These are phyloP conservation scores for Oreonectes daqikongensis DNA, from an alignment of 2,797 vertebrate species.

Conservation along the genomic window DNA sequence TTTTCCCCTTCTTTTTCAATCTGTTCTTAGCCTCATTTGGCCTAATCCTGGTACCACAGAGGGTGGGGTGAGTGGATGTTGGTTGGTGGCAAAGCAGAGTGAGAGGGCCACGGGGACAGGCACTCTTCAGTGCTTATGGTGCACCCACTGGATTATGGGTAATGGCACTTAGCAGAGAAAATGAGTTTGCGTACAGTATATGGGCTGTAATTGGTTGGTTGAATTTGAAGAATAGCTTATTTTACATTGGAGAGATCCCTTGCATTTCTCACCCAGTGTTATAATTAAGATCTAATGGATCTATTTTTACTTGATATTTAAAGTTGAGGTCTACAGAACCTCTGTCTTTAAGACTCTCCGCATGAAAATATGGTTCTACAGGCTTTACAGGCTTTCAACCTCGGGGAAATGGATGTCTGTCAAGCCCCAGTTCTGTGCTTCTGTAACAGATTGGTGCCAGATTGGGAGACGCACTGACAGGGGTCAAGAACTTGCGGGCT, in stretches of 20 bases:
- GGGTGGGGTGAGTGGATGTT: slow-evolving; percentile 38
- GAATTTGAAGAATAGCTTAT: no score
- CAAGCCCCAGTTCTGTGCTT: slow-evolving; percentile 50
- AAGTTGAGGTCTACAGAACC: not conserved
- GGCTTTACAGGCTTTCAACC: slow-evolving; percentile 1
- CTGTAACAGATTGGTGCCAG: slow-evolving; percentile 78
- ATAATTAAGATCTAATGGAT: no score
- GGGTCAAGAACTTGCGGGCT: slow-evolving; percentile 40
- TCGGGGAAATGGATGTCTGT: slow-evolving; percentile 27
- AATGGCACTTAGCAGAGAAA: slow-evolving; percentile 40
- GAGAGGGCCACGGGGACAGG: slow-evolving; percentile 5
- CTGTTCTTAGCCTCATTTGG: slow-evolving; percentile 73
- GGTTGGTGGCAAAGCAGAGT: slow-evolving; percentile 31
- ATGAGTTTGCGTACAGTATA: slow-evolving; percentile 15
- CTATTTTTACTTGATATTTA: no score
- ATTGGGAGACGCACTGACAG: slow-evolving; percentile 64
- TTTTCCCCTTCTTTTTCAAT: slow-evolving; percentile 64
- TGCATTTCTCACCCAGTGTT: no score
- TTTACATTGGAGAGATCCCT: no score
- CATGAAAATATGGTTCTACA: slow-evolving; percentile 20
- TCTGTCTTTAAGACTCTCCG: no score
- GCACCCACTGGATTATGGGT: slow-evolving; percentile 30
- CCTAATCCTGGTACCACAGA: slow-evolving; percentile 61
- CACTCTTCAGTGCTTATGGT: slow-evolving; percentile 4
- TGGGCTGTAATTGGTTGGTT: not conserved